Percentiles rank a stretch among this genome's conserved stretches.
phyloP scores from a whole-genome alignment of 2,113 vertebrate genomes.

The Lamprotornis superbus region DNA sequence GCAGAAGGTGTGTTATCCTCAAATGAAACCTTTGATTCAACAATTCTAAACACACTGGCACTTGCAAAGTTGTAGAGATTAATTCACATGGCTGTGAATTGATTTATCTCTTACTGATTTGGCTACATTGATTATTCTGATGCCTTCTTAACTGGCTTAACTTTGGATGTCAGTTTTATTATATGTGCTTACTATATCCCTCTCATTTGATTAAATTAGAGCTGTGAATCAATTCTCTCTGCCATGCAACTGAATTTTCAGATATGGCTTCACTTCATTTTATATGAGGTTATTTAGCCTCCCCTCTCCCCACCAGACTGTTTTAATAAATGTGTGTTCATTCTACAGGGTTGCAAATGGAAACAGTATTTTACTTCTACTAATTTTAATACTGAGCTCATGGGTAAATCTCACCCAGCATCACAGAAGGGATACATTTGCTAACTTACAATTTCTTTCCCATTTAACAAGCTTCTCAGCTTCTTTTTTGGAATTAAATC shows the following conservation, averaged over 20 bases:
- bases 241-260: background rate
- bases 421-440: background rate
- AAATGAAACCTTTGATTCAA: background rate
- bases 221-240: slow-evolving; percentile 24
- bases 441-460: background rate
- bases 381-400: background rate
- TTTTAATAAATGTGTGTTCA: background rate
- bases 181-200: background rate
- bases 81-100: background rate
- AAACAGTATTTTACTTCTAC: slow-evolving; percentile 4
- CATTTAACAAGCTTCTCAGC: background rate
- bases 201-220: slow-evolving; percentile 23
- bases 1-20: background rate
- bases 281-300: background rate
- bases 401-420: background rate
- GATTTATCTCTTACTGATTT: slow-evolving; percentile 39
- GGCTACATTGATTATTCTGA: slow-evolving; percentile 33
- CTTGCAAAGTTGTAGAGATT: background rate
- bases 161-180: slow-evolving; percentile 33
- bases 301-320: background rate
- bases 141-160: slow-evolving; percentile 32
- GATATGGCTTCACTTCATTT: slow-evolving; percentile 3
- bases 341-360: background rate
- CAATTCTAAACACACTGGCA: background rate
- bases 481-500: background rate